Evolutionary conservation across 2,797 vertebrate genomes (phyloP).

Genomic region (Octomys mimax): DNA sequence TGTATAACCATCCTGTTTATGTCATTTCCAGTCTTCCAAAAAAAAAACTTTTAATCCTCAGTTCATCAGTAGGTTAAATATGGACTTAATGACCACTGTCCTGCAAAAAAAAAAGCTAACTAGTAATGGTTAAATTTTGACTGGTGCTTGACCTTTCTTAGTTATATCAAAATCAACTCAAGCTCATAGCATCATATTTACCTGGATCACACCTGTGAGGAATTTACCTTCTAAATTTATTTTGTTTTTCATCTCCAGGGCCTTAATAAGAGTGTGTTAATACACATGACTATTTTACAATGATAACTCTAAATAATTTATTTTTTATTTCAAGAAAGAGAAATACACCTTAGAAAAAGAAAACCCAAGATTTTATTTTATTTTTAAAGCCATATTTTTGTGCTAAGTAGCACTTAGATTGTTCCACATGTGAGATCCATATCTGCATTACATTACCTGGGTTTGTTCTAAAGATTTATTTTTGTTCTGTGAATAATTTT

Average conservation of each 20-base stretch:
- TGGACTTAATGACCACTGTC: constrained; percentile 36
- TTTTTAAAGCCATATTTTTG: constrained; percentile 90
- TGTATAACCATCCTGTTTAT: constrained; percentile 48
- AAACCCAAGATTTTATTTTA: constrained; percentile 88
- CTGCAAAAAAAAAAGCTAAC: constrained; percentile 39
- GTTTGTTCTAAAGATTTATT: constrained; percentile 93
- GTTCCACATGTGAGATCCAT: constrained; percentile 88
- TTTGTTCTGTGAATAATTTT: constrained; percentile 93
- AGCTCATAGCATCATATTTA: constrained; percentile 69
- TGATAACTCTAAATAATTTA: constrained; percentile 91
- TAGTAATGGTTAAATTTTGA: constrained; percentile 75
- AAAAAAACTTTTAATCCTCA: neutral
- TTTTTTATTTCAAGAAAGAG: constrained; percentile 90
- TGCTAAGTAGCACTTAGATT: constrained; percentile 89
- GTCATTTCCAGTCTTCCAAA: constrained; percentile 65
- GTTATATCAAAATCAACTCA: constrained; percentile 72
- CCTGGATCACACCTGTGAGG: constrained; percentile 81
- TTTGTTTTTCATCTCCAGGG: constrained; percentile 87
- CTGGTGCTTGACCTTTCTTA: constrained; percentile 80
- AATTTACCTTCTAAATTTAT: constrained; percentile 86
- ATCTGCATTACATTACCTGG: constrained; percentile 91
- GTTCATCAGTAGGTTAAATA: neutral
- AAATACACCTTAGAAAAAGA: constrained; percentile 87
- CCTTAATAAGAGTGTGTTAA: constrained; percentile 90
- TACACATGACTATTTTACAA: constrained; percentile 88